Evolutionary conservation across 2,113 vertebrate species (phyloP).

Genomic region (Labrus mixtus): DNA sequence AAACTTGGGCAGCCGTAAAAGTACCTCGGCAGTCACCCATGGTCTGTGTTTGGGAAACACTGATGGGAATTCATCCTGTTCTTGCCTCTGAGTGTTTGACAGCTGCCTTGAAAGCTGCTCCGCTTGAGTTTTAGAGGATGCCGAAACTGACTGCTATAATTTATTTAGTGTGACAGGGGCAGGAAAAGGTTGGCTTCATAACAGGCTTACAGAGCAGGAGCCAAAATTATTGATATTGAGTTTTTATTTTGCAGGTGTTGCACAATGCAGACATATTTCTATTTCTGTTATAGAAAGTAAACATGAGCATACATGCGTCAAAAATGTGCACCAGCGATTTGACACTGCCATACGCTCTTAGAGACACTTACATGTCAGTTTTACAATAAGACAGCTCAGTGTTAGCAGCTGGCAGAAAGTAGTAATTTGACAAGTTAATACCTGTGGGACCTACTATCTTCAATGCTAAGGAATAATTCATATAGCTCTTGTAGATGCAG

Average conservation of each 20-base stretch:
- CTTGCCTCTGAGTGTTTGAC: not conserved
- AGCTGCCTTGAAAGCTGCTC: not conserved
- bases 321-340: not conserved
- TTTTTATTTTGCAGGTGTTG: not conserved
- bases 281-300: not conserved
- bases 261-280: not conserved
- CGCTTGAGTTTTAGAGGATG: not conserved
- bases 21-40: too few species aligned
- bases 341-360: not conserved
- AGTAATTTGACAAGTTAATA: constrained; percentile 25
- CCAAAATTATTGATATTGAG: not conserved
- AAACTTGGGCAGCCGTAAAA: too few species aligned
- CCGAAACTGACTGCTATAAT: not conserved
- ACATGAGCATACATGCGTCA: not conserved
- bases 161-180: not conserved
- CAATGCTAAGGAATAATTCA: constrained; percentile 23
- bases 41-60: too few species aligned
- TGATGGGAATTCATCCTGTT: not conserved
- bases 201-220: not conserved
- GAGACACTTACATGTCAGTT: not conserved
- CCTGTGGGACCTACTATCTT: constrained; percentile 3
- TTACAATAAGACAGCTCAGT: constrained; percentile 4
- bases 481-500: constrained; percentile 13
- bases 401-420: constrained; percentile 19
- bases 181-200: not conserved